Percentiles rank a stretch among this genome's conserved stretches.
Evolutionary conservation across 2,113 vertebrate genomes (phyloP).

Genomic region (Hemiprocne comata): DNA sequence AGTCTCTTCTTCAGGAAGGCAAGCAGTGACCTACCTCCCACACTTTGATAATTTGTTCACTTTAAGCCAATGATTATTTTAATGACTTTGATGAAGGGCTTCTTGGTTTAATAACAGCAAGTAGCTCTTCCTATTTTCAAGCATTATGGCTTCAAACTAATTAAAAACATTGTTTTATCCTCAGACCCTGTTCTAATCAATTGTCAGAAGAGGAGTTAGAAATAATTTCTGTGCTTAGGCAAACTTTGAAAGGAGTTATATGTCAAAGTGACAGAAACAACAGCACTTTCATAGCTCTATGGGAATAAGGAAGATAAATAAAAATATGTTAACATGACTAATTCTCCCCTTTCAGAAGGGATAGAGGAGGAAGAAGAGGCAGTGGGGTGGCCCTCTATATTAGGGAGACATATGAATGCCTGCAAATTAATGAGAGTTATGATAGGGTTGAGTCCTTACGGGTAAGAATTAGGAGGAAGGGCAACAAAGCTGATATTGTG

Average conservation of each 20-base stretch:
- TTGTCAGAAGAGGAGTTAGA: neutral
- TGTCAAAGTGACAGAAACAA: neutral
- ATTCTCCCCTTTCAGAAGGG: neutral
- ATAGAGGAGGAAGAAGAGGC: no score
- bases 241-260: neutral
- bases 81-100: neutral
- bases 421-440: no score
- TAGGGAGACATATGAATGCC: no score
- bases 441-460: no score
- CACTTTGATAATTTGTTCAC: neutral
- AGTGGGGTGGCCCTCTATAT: no score
- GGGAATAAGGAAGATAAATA: neutral
- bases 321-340: neutral
- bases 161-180: constrained; percentile 17
- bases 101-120: neutral
- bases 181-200: constrained; percentile 2
- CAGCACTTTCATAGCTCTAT: neutral
- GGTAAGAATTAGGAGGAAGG: no score
- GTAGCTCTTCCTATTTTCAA: neutral
- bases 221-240: neutral
- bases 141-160: neutral
- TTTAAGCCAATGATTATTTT: neutral
- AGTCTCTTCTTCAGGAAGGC: neutral
- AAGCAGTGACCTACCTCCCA: neutral
- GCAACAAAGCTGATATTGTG: no score